Base-by-base conservation (phyloP, 2,888 invertebrate genomes). In the Anthophora plumipes region DNA sequence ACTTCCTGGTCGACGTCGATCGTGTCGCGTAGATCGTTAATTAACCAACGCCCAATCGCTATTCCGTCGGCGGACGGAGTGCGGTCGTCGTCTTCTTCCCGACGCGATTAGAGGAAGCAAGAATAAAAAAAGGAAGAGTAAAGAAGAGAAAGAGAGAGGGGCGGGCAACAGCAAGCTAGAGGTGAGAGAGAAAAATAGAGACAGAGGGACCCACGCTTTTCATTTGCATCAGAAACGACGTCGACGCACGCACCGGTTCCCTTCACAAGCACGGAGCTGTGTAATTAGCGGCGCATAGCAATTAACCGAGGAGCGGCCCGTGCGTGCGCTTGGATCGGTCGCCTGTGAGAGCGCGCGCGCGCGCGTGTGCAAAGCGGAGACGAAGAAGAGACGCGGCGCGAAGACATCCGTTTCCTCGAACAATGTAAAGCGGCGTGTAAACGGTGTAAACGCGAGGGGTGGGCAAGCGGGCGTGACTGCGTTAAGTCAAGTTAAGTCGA, bases 381-480 rank as follows among this genome's bases (percentile, higher is more conserved):
- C 63, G 63, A 41, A 41, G 61, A 60, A 14, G 22, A 31, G 41
- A 55, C 63, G 67, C 78, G 52, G 63, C 68, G 68, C 63, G 63
- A 72, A 60, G 74, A 72, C 73, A 68, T 80, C 82, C 86, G 85
- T 88, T 88, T 88, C 81, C 80, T 78, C 85, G 69, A 89, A 87
- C 89, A 89, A 90, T 90, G 90, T 89, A 89, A 89, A 88, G 85
- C 89, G 86, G 86, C 84, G 89, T 90, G 91, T 92, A 91, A 92
- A 91, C 88, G 91, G 89, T 89, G 90, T 88, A 89, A 91, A 90
- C 88, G 88, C 89, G 88, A 90, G 91, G 92, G 92, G 92, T 92
- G 92, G 91, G 89, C 91, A 92, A 92, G 92, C 92, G 92, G 92
- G 92, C 92, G 92, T 92, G 92, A 92, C 92, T 92, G 92, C 91